A percentile compares a stretch with the other conserved stretches of the same genome.
Evolutionary conservation across 2,888 invertebrate species (phyloP).

Genomic region (Morpho achilles): DNA sequence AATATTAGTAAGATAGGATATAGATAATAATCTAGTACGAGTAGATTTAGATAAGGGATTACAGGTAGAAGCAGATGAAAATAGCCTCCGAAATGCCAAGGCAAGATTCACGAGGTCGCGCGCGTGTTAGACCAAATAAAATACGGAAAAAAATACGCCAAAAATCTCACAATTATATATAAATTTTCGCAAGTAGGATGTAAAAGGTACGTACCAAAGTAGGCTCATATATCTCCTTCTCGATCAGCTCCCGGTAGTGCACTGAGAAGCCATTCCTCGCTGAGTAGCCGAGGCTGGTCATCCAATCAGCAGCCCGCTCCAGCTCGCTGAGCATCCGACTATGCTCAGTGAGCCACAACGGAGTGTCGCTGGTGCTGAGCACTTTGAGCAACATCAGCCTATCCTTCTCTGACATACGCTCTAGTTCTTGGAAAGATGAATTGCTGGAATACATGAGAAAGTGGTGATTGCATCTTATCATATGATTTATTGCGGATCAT

Average conservation of each 20-base stretch:
- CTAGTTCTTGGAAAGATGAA: slow-evolving; percentile 55
- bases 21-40: too few species aligned
- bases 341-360: slow-evolving; percentile 61
- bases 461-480: too few species aligned
- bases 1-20: too few species aligned
- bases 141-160: neutral
- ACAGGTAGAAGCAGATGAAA: too few species aligned
- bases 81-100: too few species aligned
- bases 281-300: slow-evolving; percentile 85
- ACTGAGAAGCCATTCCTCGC: slow-evolving; percentile 86
- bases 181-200: too few species aligned
- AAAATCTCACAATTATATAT: too few species aligned
- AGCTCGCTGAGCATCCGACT: slow-evolving; percentile 43
- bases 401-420: slow-evolving; percentile 51
- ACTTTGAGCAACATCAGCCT: slow-evolving; percentile 45
- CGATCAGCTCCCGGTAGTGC: slow-evolving; percentile 83
- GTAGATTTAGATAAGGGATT: too few species aligned
- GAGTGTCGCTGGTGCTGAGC: slow-evolving; percentile 47
- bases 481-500: too few species aligned
- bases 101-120: neutral
- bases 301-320: slow-evolving; percentile 84
- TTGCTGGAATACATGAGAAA: slow-evolving; percentile 40
- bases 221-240: slow-evolving; percentile 80
- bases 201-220: slow-evolving; percentile 76
- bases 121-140: neutral